Evolutionary conservation across 2,113 vertebrate species (phyloP).

Genomic region (Sinosuthora webbiana): DNA sequence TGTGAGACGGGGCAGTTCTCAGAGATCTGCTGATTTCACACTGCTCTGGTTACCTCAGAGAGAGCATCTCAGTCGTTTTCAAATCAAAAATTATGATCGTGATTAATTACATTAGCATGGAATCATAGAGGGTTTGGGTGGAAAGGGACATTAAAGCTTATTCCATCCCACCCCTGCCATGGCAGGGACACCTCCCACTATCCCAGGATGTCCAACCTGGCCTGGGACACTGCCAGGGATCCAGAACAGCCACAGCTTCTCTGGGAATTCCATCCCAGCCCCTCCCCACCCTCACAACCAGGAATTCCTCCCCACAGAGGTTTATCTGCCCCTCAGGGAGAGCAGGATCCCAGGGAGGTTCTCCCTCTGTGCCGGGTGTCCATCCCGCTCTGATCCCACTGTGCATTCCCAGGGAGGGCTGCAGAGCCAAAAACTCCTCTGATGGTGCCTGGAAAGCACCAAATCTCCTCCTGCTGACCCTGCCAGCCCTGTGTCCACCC

Average conservation of each 20-base stretch:
- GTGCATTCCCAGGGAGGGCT: not conserved
- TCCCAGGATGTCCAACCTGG: not conserved
- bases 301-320: not conserved
- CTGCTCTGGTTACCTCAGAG: not conserved
- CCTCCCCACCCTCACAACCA: no score
- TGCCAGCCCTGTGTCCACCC: not conserved
- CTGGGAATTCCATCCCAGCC: no score
- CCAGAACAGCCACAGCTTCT: no score
- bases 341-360: not conserved
- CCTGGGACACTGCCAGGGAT: not conserved
- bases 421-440: not conserved
- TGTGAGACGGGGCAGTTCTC: no score
- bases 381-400: not conserved
- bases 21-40: not conserved
- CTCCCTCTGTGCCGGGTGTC: rapidly evolving
- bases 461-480: not conserved
- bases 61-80: not conserved
- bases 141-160: not conserved
- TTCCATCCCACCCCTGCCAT: not conserved
- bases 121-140: not conserved
- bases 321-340: not conserved
- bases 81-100: not conserved
- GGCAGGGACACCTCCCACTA: not conserved
- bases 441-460: not conserved
- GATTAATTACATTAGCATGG: not conserved